Evolutionary conservation across 2,113 vertebrate genomes (phyloP), one percentile per base, ranked within the genome.

Genomic region (Desmodus rotundus): DNA sequence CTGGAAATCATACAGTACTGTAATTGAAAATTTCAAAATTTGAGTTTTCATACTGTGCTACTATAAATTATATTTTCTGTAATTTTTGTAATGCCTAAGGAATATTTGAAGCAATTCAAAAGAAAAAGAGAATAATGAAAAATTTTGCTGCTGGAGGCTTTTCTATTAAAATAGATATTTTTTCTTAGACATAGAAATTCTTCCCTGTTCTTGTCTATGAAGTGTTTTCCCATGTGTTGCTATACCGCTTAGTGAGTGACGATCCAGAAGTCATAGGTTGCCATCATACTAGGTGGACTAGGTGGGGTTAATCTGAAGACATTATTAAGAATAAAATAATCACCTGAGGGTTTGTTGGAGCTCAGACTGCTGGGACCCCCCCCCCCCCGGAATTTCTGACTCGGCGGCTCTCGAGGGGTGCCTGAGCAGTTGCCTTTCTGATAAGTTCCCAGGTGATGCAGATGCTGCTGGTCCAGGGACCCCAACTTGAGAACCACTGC

Each of bases 41-140:
- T 93, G 33, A 84, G 61, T 88, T 95, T 87, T 76, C 33, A 88
- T 47, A 54, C 4, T 58, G n/a, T 85, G 19, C 1, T 93, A 16
- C 10, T 93, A 1, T 47, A 84, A 89, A 67, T 85, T 43, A 47
- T 63, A 72, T 72, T 83, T 84, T 84, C 43, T n/a, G 2, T 70
- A 12, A 58, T 38, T 52, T 67, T 77, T 91, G 77, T 74, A 56
- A 93, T 91, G 33, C 16, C 26, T 83, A 61, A 63, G 43, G 33
- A 85, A 50, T 81, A 85, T 63, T n/a, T 81, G 61, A 97, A 2
- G 22, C 31, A 58, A 76, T 77, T 24, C 65, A 73, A 95, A 76
- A 36, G 74, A 72, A 94, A 92, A 56, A 19, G 41, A 93, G n/a
- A 87, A 95, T 22, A 89, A 76, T 81, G 26, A 90, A 92, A 85